Percentiles rank a stretch among this genome's conserved stretches.
phyloP scores from a whole-genome alignment of 1,140 invertebrate species.

The Vanessa atalanta region DNA sequence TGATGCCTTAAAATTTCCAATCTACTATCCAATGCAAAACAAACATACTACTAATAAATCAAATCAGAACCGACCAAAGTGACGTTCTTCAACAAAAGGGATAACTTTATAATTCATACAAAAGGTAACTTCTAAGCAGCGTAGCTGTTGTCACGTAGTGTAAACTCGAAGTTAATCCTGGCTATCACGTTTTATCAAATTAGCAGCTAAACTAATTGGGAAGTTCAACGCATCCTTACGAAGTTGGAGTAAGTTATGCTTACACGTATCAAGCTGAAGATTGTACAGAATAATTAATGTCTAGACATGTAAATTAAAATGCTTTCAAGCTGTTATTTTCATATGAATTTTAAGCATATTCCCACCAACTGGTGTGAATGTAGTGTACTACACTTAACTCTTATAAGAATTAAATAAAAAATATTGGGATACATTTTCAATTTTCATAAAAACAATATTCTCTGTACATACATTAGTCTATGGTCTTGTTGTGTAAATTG shows the following conservation, averaged over 20 bases:
- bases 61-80: not conserved
- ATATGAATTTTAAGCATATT: too few relatives aligned
- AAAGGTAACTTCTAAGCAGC: not conserved
- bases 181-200: slow-evolving; percentile 30
- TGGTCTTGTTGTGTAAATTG: too few relatives aligned
- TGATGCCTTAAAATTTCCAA: too few relatives aligned
- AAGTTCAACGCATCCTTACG: slow-evolving; percentile 18
- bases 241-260: slow-evolving; percentile 7
- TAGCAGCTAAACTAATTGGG: slow-evolving; percentile 37
- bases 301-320: not conserved
- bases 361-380: too few relatives aligned
- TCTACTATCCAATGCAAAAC: not conserved
- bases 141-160: slow-evolving; percentile 13
- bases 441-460: too few relatives aligned
- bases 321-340: too few relatives aligned
- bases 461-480: too few relatives aligned
- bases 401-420: too few relatives aligned
- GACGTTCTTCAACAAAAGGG: not conserved
- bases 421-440: too few relatives aligned
- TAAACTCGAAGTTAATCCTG: slow-evolving; percentile 18
- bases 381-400: too few relatives aligned
- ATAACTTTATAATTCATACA: not conserved
- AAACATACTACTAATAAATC: not conserved
- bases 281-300: not conserved
- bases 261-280: not conserved